Percentiles rank a stretch among this genome's conserved stretches.
Evolutionary conservation across 1,140 invertebrate species (phyloP).

Genomic region (Brachionus plicatilis): DNA sequence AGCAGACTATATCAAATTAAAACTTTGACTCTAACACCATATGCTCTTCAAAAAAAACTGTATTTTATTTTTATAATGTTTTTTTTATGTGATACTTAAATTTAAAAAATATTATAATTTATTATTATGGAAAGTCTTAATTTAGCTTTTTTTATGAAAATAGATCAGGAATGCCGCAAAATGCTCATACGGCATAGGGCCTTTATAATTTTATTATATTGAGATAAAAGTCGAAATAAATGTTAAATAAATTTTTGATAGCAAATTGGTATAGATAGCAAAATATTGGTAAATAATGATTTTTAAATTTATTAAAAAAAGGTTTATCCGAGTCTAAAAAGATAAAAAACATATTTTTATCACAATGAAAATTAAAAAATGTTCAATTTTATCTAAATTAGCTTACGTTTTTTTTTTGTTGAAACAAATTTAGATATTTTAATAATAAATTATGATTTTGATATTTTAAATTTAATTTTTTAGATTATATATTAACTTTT

Average conservation of each 20-base stretch:
- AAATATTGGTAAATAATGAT: background rate
- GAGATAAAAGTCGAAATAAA: background rate
- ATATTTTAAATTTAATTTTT: background rate
- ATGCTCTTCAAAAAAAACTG: background rate
- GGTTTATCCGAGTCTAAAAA: background rate
- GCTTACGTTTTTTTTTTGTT: background rate
- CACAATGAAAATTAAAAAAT: background rate
- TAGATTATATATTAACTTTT: background rate
- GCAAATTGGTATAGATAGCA: background rate
- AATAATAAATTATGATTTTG: background rate
- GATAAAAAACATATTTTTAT: background rate
- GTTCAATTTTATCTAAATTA: background rate
- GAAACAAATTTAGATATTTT: background rate
- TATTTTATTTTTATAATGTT: background rate
- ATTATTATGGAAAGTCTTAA: background rate
- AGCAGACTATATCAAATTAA: no score
- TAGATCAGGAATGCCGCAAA: no score
- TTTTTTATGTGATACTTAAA: background rate
- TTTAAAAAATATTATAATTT: background rate
- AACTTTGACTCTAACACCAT: background rate
- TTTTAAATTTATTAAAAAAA: background rate
- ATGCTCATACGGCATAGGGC: no score
- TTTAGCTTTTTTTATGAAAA: background rate
- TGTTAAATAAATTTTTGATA: background rate
- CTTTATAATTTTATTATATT: background rate